Percentiles rank a stretch among this genome's conserved stretches.
These are phyloP conservation scores for Cyrtonyx montezumae DNA, from an alignment of 2,113 vertebrate genomes.

Conservation along the genomic window DNA sequence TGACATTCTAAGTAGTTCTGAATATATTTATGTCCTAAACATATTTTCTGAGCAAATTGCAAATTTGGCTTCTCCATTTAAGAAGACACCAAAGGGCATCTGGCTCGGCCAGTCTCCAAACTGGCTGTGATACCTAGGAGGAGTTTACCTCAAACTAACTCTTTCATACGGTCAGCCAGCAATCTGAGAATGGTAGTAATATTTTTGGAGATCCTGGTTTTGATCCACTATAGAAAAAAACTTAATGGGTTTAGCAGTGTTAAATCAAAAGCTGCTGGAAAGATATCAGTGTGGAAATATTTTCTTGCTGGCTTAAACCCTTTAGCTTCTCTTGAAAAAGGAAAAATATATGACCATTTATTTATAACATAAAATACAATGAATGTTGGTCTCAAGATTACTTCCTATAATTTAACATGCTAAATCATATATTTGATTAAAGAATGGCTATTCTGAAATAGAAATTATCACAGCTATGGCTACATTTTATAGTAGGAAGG, in stretches of 20 bases:
- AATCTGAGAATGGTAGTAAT: slow-evolving; percentile 64
- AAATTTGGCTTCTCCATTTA: slow-evolving; percentile 54
- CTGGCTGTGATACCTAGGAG: slow-evolving; percentile 43
- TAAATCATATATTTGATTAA: not conserved
- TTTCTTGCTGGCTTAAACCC: slow-evolving; percentile 73
- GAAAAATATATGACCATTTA: slow-evolving; percentile 66
- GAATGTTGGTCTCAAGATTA: slow-evolving; percentile 24
- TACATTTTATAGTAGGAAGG: not conserved
- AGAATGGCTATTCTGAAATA: not conserved
- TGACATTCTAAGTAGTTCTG: slow-evolving; percentile 60
- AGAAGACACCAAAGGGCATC: slow-evolving; percentile 66
- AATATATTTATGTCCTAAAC: slow-evolving; percentile 72
- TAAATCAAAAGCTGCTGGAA: slow-evolving; percentile 73
- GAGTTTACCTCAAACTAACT: slow-evolving; percentile 54
- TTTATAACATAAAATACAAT: slow-evolving; percentile 71
- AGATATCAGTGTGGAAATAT: slow-evolving; percentile 77
- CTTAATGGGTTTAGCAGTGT: slow-evolving; percentile 79
- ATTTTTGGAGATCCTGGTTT: slow-evolving; percentile 73
- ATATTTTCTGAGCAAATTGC: slow-evolving; percentile 64
- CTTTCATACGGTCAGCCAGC: slow-evolving; percentile 63
- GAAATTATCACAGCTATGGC: not conserved
- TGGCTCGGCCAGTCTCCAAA: slow-evolving; percentile 55
- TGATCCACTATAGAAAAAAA: slow-evolving; percentile 52
- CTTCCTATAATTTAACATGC: not conserved
- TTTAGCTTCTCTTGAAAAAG: slow-evolving; percentile 75